A percentile compares a stretch with the other conserved stretches of the same genome.
These are phyloP conservation scores for Pangasius krempfi DNA, from an alignment of 2,797 vertebrate genomes.

Conservation along the genomic window DNA sequence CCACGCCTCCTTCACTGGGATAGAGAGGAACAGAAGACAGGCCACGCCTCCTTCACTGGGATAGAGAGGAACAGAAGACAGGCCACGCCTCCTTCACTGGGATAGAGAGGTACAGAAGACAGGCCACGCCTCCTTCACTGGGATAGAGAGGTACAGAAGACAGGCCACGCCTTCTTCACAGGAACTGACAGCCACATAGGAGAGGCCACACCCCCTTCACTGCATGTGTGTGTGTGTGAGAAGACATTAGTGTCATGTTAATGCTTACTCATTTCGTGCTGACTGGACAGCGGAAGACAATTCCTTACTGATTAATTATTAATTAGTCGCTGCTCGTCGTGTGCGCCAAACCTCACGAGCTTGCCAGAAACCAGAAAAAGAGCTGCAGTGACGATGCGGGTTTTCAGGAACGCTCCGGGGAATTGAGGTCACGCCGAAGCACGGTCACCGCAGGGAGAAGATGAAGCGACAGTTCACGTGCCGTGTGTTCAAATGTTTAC, in stretches of 20 bases:
- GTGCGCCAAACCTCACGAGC: neutral
- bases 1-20: neutral
- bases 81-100: neutral
- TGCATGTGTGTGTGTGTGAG: neutral
- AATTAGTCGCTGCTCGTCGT: neutral
- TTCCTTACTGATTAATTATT: conserved; percentile 21
- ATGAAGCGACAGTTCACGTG: conserved; percentile 1
- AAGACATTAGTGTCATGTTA: neutral
- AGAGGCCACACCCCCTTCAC: neutral
- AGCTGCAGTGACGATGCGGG: neutral
- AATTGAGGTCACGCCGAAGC: neutral
- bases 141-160: neutral
- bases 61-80: rapidly evolving
- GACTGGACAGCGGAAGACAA: neutral
- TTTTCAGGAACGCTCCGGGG: neutral
- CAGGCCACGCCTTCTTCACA: neutral
- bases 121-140: neutral
- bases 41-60: neutral
- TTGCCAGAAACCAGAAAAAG: neutral
- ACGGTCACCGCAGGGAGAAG: neutral
- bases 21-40: neutral
- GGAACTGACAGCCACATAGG: no score
- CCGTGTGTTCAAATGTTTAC: conserved; percentile 15
- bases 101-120: neutral
- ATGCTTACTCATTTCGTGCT: neutral